Base-by-base conservation (phyloP, 2,888 invertebrate genomes). In the Hydropsyche betteni region DNA sequence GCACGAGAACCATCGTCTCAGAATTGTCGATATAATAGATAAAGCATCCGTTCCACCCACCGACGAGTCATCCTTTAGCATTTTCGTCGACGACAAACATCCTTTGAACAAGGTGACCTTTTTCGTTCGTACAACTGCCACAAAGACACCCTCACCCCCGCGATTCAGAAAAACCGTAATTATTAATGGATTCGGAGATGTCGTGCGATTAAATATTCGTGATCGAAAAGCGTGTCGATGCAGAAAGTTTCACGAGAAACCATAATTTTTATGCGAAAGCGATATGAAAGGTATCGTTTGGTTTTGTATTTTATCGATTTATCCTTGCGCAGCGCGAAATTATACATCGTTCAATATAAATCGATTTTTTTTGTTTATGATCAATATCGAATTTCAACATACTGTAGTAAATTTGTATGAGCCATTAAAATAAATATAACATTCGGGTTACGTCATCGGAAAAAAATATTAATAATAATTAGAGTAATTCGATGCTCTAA, bases 31-130 rank as follows among this genome's bases (percentile, higher is more conserved):
- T 14, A 14, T 34, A 72, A 72, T 72, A 33, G 61, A 72, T 72
- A 72, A 72, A 72, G 55, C 33, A 36, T 33, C 33, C 24, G 24
- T 24, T 24, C 24, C 24, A 24, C 24, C 72, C 51, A 50, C 69
- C 69, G 8, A 24, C 24, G 24, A 24, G 24, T 16, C 58, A 38
- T 55, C 72, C 72, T 36, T 36, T 33, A 51, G 70, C 38, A 14
- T 44, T 14, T 16, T 44, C 68, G 14, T n/a, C 12, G 12, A 24
- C 44, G 12, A 52, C 51, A 70, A 70, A 70, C 70, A 70, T 70
- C 70, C 70, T 70, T 70, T 70, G 70, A 70, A 50, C 12, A 24
- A 70, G 70, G 70, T 53, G 70, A 70, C 70, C 70, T 70, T 70
- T 53, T 70, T 14, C 4, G 58, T 52, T 24, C 50, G 70, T 53